Percentiles rank a stretch among this genome's conserved stretches.
Conservation (phyloP, 2,888 invertebrate species). For the Leptinotarsa tumamoca region DNA sequence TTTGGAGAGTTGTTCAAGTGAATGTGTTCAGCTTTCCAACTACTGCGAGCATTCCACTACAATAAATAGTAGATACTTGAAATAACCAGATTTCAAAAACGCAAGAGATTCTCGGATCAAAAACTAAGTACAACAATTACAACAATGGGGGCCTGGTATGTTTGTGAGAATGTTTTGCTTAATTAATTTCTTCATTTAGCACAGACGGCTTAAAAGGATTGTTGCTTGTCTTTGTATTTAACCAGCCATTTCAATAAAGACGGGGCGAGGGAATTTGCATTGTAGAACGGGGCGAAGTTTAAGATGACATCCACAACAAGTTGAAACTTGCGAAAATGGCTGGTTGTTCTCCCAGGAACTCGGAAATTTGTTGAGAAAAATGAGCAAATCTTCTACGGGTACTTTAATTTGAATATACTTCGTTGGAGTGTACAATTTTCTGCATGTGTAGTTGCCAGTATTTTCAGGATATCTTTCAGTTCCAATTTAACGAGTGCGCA, state of each 20-base stretch:
- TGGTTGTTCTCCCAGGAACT: slow-evolving; percentile 25
- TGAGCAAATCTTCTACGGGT: slow-evolving; percentile 27
- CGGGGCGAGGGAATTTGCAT: slow-evolving; percentile 36
- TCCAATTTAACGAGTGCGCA: slow-evolving; percentile 29
- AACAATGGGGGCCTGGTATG: not conserved
- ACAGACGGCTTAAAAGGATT: slow-evolving; percentile 33
- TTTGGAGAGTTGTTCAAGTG: not conserved
- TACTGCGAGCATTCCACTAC: slow-evolving; percentile 1
- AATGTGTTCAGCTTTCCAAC: not conserved
- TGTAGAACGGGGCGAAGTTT: slow-evolving; percentile 34
- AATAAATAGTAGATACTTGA: slow-evolving; percentile 10
- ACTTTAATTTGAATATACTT: slow-evolving; percentile 38
- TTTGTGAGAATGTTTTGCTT: slow-evolving; percentile 26
- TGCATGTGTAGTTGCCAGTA: slow-evolving; percentile 34
- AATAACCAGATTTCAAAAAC: slow-evolving; percentile 14
- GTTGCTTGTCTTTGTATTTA: slow-evolving; percentile 37
- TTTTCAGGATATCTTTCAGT: slow-evolving; percentile 28
- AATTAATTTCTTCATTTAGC: slow-evolving; percentile 34
- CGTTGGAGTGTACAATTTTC: slow-evolving; percentile 35
- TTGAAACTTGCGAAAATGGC: slow-evolving; percentile 26
- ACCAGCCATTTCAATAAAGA: slow-evolving; percentile 33
- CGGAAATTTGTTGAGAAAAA: slow-evolving; percentile 32
- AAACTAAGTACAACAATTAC: slow-evolving; percentile 19
- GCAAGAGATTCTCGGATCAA: not conserved
- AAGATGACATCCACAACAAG: slow-evolving; percentile 38